A percentile compares a stretch with the other conserved stretches of the same genome.
Conservation (phyloP, 2,888 invertebrate species). For the Prostheceraeus crozeri region DNA sequence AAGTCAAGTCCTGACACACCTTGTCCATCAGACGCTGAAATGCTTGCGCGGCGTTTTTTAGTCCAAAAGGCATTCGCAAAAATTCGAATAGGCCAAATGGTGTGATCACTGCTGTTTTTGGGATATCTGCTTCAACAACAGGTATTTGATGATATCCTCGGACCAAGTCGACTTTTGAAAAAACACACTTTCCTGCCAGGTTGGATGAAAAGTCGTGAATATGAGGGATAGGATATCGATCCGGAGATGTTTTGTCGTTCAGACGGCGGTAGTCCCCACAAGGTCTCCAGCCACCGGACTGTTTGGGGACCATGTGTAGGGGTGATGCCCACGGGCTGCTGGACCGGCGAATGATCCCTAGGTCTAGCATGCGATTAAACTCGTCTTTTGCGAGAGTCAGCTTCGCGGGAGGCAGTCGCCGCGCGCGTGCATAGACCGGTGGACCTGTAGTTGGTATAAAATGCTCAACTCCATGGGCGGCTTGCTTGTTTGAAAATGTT, state of each 20-base stretch:
- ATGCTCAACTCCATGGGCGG: slow-evolving; percentile 42
- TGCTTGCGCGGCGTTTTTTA: slow-evolving; percentile 33
- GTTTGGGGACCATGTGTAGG: slow-evolving; percentile 49
- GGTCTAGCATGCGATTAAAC: slow-evolving; percentile 48
- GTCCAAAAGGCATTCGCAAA: slow-evolving; percentile 35
- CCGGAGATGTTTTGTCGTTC: slow-evolving; percentile 29
- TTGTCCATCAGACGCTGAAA: slow-evolving; percentile 36
- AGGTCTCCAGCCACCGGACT: slow-evolving; percentile 33
- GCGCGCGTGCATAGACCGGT: slow-evolving; percentile 45
- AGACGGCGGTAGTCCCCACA: slow-evolving; percentile 34
- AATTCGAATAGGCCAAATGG: slow-evolving; percentile 35
- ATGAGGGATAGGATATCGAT: slow-evolving; percentile 38
- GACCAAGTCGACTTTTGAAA: slow-evolving; percentile 41
- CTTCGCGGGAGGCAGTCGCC: slow-evolving; percentile 49
- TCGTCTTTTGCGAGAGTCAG: slow-evolving; percentile 46
- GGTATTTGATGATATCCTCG: slow-evolving; percentile 40
- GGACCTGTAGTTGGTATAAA: slow-evolving; percentile 47
- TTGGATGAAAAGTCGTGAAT: slow-evolving; percentile 38
- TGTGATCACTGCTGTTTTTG: slow-evolving; percentile 40
- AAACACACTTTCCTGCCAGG: slow-evolving; percentile 39
- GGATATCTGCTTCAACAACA: slow-evolving; percentile 32
- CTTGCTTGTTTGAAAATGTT: neutral
- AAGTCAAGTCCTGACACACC: slow-evolving; percentile 18
- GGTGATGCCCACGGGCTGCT: slow-evolving; percentile 55
- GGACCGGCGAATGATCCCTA: slow-evolving; percentile 56